Evolutionary conservation across 1,140 invertebrate genomes (phyloP), one percentile per base, ranked within the genome.

Genomic region (Diploscapter pachys): DNA sequence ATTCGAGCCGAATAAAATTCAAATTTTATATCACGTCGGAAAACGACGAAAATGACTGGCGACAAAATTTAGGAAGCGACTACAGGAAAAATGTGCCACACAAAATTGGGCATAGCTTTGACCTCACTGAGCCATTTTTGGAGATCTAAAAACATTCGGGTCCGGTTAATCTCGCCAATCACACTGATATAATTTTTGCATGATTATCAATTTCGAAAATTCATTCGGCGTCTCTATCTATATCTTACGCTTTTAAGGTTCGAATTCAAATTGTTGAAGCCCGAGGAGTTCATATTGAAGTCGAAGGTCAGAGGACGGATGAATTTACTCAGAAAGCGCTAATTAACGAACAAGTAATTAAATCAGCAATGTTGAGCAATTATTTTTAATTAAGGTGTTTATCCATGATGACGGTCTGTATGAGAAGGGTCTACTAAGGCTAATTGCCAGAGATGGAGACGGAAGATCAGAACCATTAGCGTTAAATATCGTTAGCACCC

Each of bases 291-390:
- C 75, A 72, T 56, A 53, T 76, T 4, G 49, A 57, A 50, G 75
- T 76, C 3, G 53, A 72, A 11, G 65, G 65, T n/a, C 69, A 76
- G 11, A 68, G 65, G 52, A 54, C 81, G 2, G 73, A 63, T n/a
- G 73, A 74, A 8, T 83, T 83, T 56, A 78, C 73, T 4, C 77
- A 85, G 48, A 65, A 79, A 13, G 74, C 81, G 50, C 77, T 82
- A 51, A 71, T 84, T 13, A 69, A 76, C 66, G n/a, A 73, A 77
- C 53, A 70, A 62, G 71, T 81, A 51, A 79, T 55, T 9, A n/a
- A 50, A 54, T 4, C 9, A 52, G 11, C 55, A 78, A 78, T 50
- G 62, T 73, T 80, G 49, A 51, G 3, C 48, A 63, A 56, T 77
- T 6, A 62, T 52, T 54, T 54, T 62, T 51, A 6, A 63, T 81